Evolutionary conservation across 2,888 invertebrate genomes (phyloP), one percentile per base, ranked within the genome.

Genomic region (Heliconius ethilla): DNA sequence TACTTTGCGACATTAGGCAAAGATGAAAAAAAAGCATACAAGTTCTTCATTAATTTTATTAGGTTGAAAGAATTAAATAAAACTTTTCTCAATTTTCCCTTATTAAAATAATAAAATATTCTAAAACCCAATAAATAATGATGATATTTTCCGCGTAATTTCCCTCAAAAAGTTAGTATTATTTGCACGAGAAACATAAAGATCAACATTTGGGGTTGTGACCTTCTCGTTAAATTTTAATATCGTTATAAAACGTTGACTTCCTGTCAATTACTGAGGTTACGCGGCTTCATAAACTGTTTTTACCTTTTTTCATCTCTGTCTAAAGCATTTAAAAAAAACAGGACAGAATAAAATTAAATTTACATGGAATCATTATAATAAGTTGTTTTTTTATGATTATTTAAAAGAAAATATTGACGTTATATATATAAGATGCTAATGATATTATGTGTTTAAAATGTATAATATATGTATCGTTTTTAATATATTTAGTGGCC

Each of bases 171-270:
- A 72, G n/a, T 59, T n/a, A n/a, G n/a, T 33, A 72, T 59, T 72
- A 33, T 72, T 55, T 72, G 33, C 59, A 25, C 33, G 55, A n/a
- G 55, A 59, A n/a, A 33, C 55, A 33, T 59, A 77, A 79, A 77
- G 67, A 79, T 70, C 77, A 59, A 73, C 70, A 76, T 75, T 75
- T 63, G 70, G 62, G 65, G 65, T 75, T 78, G 74, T 62, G 59
- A 73, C 51, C 70, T 69, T 75, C 67, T 63, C 75, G 59, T 80
- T 76, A 76, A 80, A 78, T 78, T 78, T 78, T 75, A 76, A 80
- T 76, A 78, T 70, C 55, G 72, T 45, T 63, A 55, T 77, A 75
- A 77, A 79, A 75, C 69, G 55, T 79, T 75, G 62, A 80, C 75
- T 79, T 69, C 69, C 79, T 76, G 75, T 79, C 79, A 77, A 75